These are phyloP conservation scores for Micromussa lordhowensis DNA, from an alignment of 92 coral and sea anemone genomes.

Conservation along the genomic window DNA sequence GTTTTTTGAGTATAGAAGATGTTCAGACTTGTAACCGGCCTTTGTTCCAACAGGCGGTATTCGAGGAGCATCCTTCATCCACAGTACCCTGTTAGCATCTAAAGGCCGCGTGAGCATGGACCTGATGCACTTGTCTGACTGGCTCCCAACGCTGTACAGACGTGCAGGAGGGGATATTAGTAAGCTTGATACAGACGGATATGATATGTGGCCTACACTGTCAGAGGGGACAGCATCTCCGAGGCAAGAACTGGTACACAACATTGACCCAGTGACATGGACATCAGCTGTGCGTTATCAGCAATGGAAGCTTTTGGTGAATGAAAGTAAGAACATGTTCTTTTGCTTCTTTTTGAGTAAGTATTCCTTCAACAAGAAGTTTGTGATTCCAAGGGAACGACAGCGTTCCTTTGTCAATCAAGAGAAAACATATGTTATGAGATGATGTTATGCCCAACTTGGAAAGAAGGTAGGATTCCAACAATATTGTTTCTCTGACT, in stretches of 20 bases:
- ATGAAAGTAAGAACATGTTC: slow-evolving; percentile 67
- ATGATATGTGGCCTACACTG: slow-evolving; percentile 82
- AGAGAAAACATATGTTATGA: no score
- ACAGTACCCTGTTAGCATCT: slow-evolving; percentile 76
- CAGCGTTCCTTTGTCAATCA: no score
- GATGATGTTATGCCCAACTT: no score
- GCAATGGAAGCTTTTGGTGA: slow-evolving; percentile 83
- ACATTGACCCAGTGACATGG: slow-evolving; percentile 78
- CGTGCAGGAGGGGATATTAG: slow-evolving; percentile 78
- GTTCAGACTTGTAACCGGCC: no score
- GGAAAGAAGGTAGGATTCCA: no score
- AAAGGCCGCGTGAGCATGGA: slow-evolving; percentile 87
- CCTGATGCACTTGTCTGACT: slow-evolving; percentile 82
- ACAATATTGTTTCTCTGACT: no score
- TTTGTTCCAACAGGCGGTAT: slow-evolving; percentile 62
- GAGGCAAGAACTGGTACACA: slow-evolving; percentile 75
- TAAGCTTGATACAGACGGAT: slow-evolving; percentile 69
- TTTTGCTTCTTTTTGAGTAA: not conserved
- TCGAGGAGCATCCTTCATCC: slow-evolving; percentile 77
- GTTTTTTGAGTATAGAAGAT: no score
- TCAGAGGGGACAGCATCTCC: slow-evolving; percentile 70
- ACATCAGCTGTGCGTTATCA: slow-evolving; percentile 74
- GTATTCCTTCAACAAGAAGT: not conserved
- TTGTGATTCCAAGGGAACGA: no score
- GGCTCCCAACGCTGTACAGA: slow-evolving; percentile 83